Percentiles rank a stretch among this genome's conserved stretches.
These are phyloP conservation scores for Ceratina australensis DNA, from an alignment of 1,140 invertebrate genomes.

Conservation along the genomic window DNA sequence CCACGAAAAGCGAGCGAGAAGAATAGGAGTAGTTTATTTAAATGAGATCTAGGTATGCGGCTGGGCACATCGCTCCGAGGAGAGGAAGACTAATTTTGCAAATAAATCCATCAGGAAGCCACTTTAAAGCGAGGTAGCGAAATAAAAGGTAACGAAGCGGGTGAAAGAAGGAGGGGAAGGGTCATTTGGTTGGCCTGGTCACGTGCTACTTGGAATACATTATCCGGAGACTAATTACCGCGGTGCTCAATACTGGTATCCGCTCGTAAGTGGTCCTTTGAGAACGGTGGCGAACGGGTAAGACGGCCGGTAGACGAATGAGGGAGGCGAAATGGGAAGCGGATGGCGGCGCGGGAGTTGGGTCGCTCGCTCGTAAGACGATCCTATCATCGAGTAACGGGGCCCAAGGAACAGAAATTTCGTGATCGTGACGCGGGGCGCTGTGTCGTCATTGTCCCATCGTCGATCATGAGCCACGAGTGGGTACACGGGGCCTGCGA, in stretches of 20 bases:
- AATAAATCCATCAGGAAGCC: neutral
- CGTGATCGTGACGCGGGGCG: conserved; percentile 70
- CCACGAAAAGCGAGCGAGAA: no score
- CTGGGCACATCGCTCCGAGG: neutral
- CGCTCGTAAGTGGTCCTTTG: conserved; percentile 65
- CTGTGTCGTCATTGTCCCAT: conserved; percentile 56
- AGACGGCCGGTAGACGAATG: conserved; percentile 45
- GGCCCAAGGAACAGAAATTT: conserved; percentile 65
- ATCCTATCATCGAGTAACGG: conserved; percentile 76
- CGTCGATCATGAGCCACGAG: conserved; percentile 69
- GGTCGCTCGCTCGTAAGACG: conserved; percentile 61
- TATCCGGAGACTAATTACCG: conserved; percentile 69
- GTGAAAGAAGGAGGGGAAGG: neutral
- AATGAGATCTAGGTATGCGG: neutral
- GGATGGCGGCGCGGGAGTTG: conserved; percentile 43
- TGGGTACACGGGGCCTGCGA: conserved; percentile 58
- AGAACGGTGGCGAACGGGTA: conserved; percentile 41
- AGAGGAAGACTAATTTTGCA: neutral
- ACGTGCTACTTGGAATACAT: conserved; percentile 36
- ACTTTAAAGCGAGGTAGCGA: neutral
- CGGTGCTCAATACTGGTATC: conserved; percentile 50
- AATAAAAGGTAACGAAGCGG: neutral
- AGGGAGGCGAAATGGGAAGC: conserved; percentile 60
- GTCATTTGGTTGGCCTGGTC: conserved; percentile 1
- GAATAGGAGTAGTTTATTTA: neutral